These are phyloP conservation scores for Corythornis vintsioides DNA, from an alignment of 2,113 vertebrate genomes.

Conservation along the genomic window DNA sequence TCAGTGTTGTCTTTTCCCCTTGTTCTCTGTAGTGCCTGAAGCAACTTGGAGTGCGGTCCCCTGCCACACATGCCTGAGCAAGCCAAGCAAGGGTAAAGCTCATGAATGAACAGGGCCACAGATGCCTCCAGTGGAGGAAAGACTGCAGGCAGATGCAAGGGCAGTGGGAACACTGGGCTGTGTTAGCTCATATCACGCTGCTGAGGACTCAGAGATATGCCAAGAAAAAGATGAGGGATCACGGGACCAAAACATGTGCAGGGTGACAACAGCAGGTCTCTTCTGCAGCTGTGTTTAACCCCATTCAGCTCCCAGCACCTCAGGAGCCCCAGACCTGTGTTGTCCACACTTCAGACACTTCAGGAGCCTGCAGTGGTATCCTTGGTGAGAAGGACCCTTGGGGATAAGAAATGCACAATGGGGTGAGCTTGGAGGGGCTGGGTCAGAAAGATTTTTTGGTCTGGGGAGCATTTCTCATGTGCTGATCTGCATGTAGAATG, in stretches of 20 bases:
- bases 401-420: fast-evolving
- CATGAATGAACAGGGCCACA: fast-evolving
- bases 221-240: neutral
- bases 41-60: neutral
- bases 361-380: fast-evolving
- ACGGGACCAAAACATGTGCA: fast-evolving
- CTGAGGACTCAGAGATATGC: fast-evolving
- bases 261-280: neutral
- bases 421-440: neutral
- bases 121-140: neutral
- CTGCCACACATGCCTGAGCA: neutral
- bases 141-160: neutral
- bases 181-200: neutral
- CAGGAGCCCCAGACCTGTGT: neutral
- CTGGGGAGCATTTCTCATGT: fast-evolving
- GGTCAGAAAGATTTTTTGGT: neutral
- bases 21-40: neutral
- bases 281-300: neutral
- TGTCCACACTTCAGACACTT: neutral
- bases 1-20: neutral
- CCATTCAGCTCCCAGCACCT: neutral
- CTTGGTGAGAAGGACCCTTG: neutral
- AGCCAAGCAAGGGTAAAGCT: neutral
- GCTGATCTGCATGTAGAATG: neutral
- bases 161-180: fast-evolving